These are phyloP conservation scores for Cyrtonyx montezumae DNA, from an alignment of 2,113 vertebrate genomes.

Conservation along the genomic window DNA sequence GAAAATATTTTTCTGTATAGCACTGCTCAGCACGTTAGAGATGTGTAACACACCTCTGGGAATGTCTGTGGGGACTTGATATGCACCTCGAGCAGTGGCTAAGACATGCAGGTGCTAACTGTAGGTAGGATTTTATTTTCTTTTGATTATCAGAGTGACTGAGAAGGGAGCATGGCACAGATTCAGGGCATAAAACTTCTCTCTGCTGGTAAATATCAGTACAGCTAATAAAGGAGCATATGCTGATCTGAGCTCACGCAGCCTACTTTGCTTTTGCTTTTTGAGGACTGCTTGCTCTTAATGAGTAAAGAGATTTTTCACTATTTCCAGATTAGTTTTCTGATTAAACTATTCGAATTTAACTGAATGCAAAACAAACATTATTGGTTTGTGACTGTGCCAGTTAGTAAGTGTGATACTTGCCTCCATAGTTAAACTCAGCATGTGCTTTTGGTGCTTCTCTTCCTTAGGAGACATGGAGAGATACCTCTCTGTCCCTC, in stretches of 20 bases:
- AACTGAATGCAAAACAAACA: background rate
- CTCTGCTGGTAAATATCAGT: background rate
- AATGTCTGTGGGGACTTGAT: background rate
- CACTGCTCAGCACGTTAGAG: background rate
- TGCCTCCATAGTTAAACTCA: background rate
- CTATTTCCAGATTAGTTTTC: constrained; percentile 17
- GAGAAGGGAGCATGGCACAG: background rate
- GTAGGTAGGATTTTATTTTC: background rate
- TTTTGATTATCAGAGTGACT: constrained; percentile 1
- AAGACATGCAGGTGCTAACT: background rate
- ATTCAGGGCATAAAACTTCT: background rate
- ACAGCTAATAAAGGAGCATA: background rate
- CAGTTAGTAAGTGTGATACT: background rate
- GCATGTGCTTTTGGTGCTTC: background rate
- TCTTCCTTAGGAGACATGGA: background rate
- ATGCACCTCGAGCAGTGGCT: background rate
- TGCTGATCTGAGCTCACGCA: background rate
- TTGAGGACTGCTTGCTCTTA: background rate
- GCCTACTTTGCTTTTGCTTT: constrained; percentile 3
- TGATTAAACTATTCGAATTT: constrained; percentile 10
- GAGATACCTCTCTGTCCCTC: background rate
- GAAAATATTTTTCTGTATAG: background rate
- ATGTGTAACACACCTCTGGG: background rate
- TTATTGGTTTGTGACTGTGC: background rate
- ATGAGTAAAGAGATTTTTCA: background rate